Evolutionary conservation across 1,140 invertebrate genomes (phyloP).

Genomic region (Brachionus sp.): DNA sequence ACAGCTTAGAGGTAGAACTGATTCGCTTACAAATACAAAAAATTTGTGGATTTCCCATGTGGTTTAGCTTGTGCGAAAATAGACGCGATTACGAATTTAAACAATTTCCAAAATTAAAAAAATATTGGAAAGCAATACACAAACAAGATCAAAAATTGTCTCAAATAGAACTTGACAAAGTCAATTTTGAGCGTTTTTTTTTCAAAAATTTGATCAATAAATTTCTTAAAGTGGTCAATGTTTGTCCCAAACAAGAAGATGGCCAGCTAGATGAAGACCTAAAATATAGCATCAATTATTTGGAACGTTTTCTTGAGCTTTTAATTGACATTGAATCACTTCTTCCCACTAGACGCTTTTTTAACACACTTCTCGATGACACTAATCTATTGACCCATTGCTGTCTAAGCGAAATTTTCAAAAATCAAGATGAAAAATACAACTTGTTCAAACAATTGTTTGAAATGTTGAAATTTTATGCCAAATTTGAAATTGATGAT

Average conservation of each 20-base stretch:
- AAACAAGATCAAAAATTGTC: conserved; percentile 72
- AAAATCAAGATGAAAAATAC: conserved; percentile 13
- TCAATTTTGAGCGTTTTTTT: conserved; percentile 83
- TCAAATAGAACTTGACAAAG: conserved; percentile 67
- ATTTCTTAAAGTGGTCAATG: conserved; percentile 74
- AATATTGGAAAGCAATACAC: conserved; percentile 83
- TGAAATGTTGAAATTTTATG: conserved; percentile 93
- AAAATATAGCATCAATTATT: conserved; percentile 71
- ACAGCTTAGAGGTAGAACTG: conserved; percentile 87
- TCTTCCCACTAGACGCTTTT: conserved; percentile 88
- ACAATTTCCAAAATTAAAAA: conserved; percentile 79
- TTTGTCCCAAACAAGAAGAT: conserved; percentile 52
- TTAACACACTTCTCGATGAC: conserved; percentile 92
- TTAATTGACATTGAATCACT: conserved; percentile 93
- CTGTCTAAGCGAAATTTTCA: not conserved
- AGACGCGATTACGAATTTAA: conserved; percentile 80
- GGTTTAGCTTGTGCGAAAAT: conserved; percentile 68
- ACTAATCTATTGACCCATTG: conserved; percentile 83
- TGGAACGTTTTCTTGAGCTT: conserved; percentile 90
- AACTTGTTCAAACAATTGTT: conserved; percentile 70
- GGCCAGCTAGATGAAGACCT: conserved; percentile 61
- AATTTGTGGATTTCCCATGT: conserved; percentile 87
- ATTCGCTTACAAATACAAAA: conserved; percentile 86
- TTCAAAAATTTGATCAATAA: conserved; percentile 82
- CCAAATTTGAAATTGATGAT: conserved; percentile 95